Evolutionary conservation across 2,888 invertebrate species (phyloP).

Genomic region (Trachelus iudaicus): DNA sequence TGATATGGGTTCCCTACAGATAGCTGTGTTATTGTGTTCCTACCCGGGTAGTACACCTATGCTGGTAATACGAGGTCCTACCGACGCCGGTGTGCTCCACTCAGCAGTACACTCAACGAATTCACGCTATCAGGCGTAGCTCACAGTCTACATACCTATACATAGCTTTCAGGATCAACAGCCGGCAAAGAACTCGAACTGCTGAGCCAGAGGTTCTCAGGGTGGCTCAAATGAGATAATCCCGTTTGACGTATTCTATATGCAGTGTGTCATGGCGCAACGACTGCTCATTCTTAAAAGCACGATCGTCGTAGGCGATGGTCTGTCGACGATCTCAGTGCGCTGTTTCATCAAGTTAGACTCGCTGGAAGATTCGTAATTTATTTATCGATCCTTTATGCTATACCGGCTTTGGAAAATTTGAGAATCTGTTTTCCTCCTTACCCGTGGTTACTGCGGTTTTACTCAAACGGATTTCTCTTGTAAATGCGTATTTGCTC

Average conservation of each 20-base stretch:
- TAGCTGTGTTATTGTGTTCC: conserved; percentile 45
- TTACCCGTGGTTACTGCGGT: too few relatives aligned
- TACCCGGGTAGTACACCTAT: conserved; percentile 36
- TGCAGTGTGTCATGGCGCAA: background rate
- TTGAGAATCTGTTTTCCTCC: too few relatives aligned
- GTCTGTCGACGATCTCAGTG: background rate
- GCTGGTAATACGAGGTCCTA: conserved; percentile 44
- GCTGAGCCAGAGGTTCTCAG: conserved; percentile 11
- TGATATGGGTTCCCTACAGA: conserved; percentile 36
- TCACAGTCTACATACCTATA: conserved; percentile 13
- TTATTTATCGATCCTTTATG: too few relatives aligned
- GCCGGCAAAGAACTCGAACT: conserved; percentile 12
- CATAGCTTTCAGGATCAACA: conserved; percentile 11
- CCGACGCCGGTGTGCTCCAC: conserved; percentile 8
- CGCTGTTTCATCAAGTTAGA: background rate
- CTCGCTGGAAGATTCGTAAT: too few relatives aligned
- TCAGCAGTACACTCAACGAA: conserved; percentile 23
- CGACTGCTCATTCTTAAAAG: background rate
- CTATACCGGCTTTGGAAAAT: too few relatives aligned
- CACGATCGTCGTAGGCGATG: background rate
- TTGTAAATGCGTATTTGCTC: too few relatives aligned
- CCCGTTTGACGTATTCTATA: background rate
- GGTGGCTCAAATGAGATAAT: background rate
- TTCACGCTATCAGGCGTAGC: background rate
- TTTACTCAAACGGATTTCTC: too few relatives aligned